phyloP scores from a whole-genome alignment of 2,888 invertebrate genomes.

The Steinernema hermaphroditum region DNA sequence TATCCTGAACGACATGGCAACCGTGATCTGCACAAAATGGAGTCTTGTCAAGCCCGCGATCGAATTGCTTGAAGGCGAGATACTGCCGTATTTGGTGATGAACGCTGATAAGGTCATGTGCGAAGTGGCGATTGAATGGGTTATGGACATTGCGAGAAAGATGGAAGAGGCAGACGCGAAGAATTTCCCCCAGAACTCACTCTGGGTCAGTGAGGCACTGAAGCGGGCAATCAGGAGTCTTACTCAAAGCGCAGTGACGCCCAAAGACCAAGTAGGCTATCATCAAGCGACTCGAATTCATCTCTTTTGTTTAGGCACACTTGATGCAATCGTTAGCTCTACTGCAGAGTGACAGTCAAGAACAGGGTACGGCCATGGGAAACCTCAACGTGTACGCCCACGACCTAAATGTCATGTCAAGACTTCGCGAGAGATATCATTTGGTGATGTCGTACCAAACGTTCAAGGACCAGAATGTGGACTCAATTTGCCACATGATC shows the following conservation, averaged over 20 bases:
- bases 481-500: constrained; percentile 1
- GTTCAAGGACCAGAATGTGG: background rate
- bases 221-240: background rate
- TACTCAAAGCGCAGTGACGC: background rate
- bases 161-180: background rate
- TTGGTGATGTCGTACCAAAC: background rate
- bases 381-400: background rate
- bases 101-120: background rate
- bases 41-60: background rate
- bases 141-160: background rate
- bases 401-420: background rate
- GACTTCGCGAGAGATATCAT: background rate
- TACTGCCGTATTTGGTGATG: background rate
- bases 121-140: background rate
- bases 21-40: background rate
- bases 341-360: background rate
- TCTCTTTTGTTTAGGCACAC: background rate
- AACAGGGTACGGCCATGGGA: background rate
- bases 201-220: constrained; percentile 1
- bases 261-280: background rate
- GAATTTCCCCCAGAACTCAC: background rate
- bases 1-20: background rate
- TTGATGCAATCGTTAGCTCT: background rate
- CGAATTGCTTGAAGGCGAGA: background rate
- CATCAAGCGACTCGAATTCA: background rate